Conservation (phyloP, 1,140 invertebrate species). For the Meteorus sp. region DNA sequence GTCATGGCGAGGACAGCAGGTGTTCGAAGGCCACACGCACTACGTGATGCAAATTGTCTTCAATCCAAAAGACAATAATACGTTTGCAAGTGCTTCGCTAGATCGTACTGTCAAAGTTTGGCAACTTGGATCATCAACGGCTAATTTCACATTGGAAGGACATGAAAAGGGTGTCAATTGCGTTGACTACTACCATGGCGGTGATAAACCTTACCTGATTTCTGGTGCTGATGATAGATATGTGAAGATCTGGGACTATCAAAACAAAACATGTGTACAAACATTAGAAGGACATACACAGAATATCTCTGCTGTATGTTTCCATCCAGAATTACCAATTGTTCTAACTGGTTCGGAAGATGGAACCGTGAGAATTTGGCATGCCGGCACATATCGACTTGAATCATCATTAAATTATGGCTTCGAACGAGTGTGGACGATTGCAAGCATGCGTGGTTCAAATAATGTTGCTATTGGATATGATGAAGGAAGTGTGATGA, state of each 20-base stretch:
- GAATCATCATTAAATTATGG: conserved; percentile 98
- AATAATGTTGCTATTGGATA: conserved; percentile 98
- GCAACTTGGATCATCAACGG: conserved; percentile 94
- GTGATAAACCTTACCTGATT: conserved; percentile 99
- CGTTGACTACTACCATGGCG: conserved; percentile 99
- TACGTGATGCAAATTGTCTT: conserved; percentile 99
- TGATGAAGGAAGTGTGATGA: conserved; percentile 97
- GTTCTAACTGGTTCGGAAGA: conserved; percentile 98
- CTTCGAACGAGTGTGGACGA: conserved; percentile 97
- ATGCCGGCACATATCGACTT: conserved; percentile 94
- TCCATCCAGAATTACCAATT: conserved; percentile 97
- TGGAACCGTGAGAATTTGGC: conserved; percentile 93
- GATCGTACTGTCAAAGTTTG: conserved; percentile 98
- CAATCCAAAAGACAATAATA: conserved; percentile 99
- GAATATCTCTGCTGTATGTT: conserved; percentile 90
- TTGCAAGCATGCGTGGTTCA: conserved; percentile 91
- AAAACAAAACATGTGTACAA: conserved; percentile 99
- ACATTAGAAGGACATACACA: conserved; percentile 96
- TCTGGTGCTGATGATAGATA: conserved; percentile 97
- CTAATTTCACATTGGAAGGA: conserved; percentile 98
- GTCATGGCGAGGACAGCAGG: conserved; percentile 94
- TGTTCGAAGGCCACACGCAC: conserved; percentile 97
- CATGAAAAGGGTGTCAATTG: conserved; percentile 99
- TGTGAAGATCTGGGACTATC: conserved; percentile 99
- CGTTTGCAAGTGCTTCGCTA: conserved; percentile 98